A percentile compares a stretch with the other conserved stretches of the same genome.
phyloP scores from a whole-genome alignment of 2,113 vertebrate genomes.

The Vombatus ursinus region DNA sequence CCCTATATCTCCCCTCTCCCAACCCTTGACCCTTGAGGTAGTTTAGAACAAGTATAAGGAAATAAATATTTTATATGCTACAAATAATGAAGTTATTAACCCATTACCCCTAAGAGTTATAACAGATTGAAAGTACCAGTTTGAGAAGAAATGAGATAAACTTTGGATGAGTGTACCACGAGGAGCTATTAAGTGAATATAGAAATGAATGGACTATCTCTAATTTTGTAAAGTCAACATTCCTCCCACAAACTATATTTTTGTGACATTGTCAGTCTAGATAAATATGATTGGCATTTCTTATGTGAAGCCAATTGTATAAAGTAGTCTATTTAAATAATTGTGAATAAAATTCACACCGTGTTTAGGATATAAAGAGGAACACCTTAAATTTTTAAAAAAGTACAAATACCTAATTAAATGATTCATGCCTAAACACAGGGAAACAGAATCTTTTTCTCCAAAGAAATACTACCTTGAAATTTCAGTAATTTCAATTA shows the following conservation, averaged over 20 bases:
- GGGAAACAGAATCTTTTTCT: slow-evolving; percentile 8
- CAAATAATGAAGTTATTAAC: too few relatives aligned
- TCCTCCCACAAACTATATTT: not conserved
- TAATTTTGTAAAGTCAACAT: slow-evolving; percentile 8
- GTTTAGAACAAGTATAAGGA: too few relatives aligned
- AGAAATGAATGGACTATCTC: not conserved
- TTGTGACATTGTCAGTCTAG: not conserved
- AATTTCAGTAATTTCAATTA: slow-evolving; percentile 17
- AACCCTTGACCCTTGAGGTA: too few relatives aligned
- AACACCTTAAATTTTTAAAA: not conserved
- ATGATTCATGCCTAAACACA: not conserved
- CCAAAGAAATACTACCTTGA: slow-evolving; percentile 39
- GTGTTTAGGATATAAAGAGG: slow-evolving; percentile 30
- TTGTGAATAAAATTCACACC: not conserved
- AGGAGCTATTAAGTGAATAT: not conserved
- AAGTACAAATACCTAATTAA: not conserved
- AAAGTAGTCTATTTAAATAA: slow-evolving; percentile 30
- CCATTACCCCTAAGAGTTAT: too few relatives aligned
- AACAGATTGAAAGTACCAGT: too few relatives aligned
- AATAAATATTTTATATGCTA: too few relatives aligned
- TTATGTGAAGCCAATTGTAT: slow-evolving; percentile 16
- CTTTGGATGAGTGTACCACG: too few relatives aligned
- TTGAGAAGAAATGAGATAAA: too few relatives aligned
- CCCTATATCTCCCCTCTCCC: too few relatives aligned
- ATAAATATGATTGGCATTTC: slow-evolving; percentile 8